Conservation (phyloP, 2,797 vertebrate species). For the Tinamus major region DNA sequence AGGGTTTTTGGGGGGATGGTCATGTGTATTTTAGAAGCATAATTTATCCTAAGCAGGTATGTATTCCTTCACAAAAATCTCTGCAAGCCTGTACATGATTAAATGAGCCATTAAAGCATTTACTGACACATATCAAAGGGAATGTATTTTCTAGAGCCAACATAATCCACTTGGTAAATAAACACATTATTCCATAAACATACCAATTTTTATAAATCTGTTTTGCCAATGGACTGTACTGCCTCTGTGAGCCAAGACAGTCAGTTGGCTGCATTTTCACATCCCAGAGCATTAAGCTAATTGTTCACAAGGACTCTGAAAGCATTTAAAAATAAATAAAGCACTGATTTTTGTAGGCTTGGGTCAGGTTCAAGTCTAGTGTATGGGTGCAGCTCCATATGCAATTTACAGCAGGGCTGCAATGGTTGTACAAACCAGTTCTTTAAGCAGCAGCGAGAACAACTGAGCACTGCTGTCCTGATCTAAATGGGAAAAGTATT, state of each 20-base stretch:
- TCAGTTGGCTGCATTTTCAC: background rate
- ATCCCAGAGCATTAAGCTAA: background rate
- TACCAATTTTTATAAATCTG: background rate
- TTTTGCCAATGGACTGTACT: background rate
- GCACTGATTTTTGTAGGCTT: background rate
- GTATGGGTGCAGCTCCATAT: background rate
- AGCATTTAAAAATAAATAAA: background rate
- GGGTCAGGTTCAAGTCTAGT: background rate
- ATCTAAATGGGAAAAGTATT: background rate
- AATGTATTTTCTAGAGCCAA: background rate
- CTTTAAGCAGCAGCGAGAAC: background rate
- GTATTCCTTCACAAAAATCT: background rate
- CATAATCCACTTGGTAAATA: background rate
- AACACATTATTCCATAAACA: background rate
- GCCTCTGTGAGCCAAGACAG: background rate
- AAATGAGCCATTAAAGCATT: constrained; percentile 18
- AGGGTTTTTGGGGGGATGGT: background rate
- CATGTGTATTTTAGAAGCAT: background rate
- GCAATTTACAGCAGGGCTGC: background rate
- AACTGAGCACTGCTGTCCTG: background rate
- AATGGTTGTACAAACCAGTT: background rate
- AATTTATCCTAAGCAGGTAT: background rate
- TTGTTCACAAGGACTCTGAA: background rate
- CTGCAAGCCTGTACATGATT: background rate
- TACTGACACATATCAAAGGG: background rate